Percentiles rank a stretch among this genome's conserved stretches.
Conservation (phyloP, 2,888 invertebrate species). For the Scaptomyza polygonia region DNA sequence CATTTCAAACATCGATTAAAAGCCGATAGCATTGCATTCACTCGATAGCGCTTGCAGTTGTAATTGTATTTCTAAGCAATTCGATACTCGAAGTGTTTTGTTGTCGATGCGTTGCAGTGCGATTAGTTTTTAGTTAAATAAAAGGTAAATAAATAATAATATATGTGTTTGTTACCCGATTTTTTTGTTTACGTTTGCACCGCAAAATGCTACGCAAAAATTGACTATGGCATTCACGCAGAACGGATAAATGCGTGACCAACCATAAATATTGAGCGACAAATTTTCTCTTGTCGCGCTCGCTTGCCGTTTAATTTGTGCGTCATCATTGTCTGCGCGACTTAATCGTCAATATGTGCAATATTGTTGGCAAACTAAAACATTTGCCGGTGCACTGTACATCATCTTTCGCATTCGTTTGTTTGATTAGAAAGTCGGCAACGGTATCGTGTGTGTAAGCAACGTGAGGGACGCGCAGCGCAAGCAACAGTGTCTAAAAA, state of each 20-base stretch:
- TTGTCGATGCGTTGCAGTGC: conserved; percentile 34
- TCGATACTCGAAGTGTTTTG: conserved; percentile 29
- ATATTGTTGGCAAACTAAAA: conserved; percentile 52
- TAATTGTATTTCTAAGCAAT: conserved; percentile 19
- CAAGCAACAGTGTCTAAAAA: conserved; percentile 51
- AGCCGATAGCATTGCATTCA: background rate
- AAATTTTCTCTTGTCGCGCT: conserved; percentile 40
- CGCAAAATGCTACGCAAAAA: background rate
- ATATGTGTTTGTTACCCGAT: background rate
- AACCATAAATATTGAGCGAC: conserved; percentile 13
- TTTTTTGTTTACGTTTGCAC: conserved; percentile 1
- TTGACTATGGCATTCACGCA: background rate
- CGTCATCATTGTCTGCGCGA: conserved; percentile 64
- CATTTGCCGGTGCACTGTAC: conserved; percentile 65
- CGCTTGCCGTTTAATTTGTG: conserved; percentile 60
- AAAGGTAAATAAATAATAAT: conserved; percentile 52
- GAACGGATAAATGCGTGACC: conserved; percentile 4
- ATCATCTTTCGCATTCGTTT: conserved; percentile 41
- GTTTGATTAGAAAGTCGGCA: conserved; percentile 77
- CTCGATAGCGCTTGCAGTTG: conserved; percentile 16
- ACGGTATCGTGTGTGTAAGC: conserved; percentile 22
- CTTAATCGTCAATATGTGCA: conserved; percentile 43
- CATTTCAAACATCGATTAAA: conserved; percentile 2
- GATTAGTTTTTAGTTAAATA: conserved; percentile 42
- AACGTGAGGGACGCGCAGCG: conserved; percentile 20